phyloP scores from a whole-genome alignment of 2,888 invertebrate species.

The Chironomus tentans region DNA sequence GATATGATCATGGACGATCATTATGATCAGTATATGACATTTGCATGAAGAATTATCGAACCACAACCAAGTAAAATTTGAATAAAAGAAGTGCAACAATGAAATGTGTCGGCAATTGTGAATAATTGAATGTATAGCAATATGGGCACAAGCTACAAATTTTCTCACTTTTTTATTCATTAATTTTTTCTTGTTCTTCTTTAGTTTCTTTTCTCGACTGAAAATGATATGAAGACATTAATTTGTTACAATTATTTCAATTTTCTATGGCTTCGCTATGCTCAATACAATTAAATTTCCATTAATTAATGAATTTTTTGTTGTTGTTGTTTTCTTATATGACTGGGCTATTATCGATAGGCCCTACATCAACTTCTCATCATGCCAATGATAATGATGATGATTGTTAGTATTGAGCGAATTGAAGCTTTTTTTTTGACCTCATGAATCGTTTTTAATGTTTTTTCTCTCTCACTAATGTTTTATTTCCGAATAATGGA shows the following conservation, averaged over 20 bases:
- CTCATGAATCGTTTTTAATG: too few relatives aligned
- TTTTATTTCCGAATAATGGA: too few relatives aligned
- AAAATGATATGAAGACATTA: conserved; percentile 3
- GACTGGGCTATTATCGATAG: too few relatives aligned
- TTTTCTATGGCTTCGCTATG: background rate
- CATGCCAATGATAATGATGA: too few relatives aligned
- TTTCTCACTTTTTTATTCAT: too few relatives aligned
- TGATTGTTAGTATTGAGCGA: too few relatives aligned
- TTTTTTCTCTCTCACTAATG: too few relatives aligned
- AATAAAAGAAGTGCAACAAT: background rate
- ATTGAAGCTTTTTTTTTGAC: too few relatives aligned
- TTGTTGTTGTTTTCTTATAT: background rate
- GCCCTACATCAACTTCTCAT: too few relatives aligned
- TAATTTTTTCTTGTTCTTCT: too few relatives aligned
- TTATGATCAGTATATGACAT: background rate
- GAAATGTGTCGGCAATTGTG: background rate
- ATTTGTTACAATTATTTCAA: conserved; percentile 25
- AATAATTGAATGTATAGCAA: background rate
- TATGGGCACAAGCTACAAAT: background rate
- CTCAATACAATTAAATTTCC: background rate
- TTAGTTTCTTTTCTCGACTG: too few relatives aligned
- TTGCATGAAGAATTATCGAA: background rate
- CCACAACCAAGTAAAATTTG: background rate
- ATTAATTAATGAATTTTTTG: background rate
- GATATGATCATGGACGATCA: background rate